A percentile compares a stretch with the other conserved stretches of the same genome.
These are phyloP conservation scores for Caenorhabditis angaria DNA, from an alignment of 2,888 invertebrate species.

Conservation along the genomic window DNA sequence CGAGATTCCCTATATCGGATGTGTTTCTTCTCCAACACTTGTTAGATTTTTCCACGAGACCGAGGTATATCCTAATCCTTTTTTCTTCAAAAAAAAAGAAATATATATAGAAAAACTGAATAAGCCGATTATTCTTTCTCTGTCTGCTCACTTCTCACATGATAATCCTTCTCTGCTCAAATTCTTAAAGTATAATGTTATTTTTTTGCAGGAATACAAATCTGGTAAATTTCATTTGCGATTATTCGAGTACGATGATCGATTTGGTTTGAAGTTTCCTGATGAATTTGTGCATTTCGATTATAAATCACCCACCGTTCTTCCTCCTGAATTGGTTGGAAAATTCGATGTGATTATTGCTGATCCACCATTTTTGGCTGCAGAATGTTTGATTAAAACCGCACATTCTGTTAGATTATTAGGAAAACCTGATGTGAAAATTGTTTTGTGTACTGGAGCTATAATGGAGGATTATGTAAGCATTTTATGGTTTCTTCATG, in stretches of 20 bases:
- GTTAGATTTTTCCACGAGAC: slow-evolving; percentile 50
- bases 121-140: neutral
- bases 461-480: slow-evolving; percentile 81
- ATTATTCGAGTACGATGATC: slow-evolving; percentile 83
- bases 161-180: neutral
- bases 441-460: slow-evolving; percentile 87
- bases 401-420: slow-evolving; percentile 82
- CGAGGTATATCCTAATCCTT: too few species aligned
- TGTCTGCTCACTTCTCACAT: neutral
- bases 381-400: slow-evolving; percentile 88
- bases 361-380: slow-evolving; percentile 93
- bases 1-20: slow-evolving; percentile 39
- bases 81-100: neutral
- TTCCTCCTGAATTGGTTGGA: slow-evolving; percentile 77
- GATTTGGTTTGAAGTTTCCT: slow-evolving; percentile 80
- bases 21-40: slow-evolving; percentile 56
- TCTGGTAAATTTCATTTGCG: slow-evolving; percentile 25
- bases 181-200: neutral
- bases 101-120: neutral
- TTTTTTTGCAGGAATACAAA: slow-evolving; percentile 39
- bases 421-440: slow-evolving; percentile 78
- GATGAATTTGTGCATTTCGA: slow-evolving; percentile 86
- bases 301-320: slow-evolving; percentile 80
- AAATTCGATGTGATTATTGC: slow-evolving; percentile 83
- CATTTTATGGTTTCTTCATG: neutral